A percentile compares a stretch with the other conserved stretches of the same genome.
These are phyloP conservation scores for Isichthys henryi DNA, from an alignment of 2,113 vertebrate species.

Conservation along the genomic window DNA sequence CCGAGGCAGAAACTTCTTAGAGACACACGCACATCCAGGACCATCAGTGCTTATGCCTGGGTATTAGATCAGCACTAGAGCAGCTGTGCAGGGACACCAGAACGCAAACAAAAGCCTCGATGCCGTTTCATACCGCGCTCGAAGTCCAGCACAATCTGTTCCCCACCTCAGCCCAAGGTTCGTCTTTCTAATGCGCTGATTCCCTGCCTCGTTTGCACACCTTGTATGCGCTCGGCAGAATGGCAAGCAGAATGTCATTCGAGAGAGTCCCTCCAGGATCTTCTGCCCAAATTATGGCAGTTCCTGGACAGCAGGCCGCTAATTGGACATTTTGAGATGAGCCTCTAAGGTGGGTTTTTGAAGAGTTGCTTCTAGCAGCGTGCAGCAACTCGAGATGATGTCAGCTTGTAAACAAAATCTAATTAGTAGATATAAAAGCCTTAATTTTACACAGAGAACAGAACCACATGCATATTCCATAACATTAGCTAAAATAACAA, in stretches of 20 bases:
- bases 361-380: neutral
- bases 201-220: neutral
- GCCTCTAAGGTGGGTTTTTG: neutral
- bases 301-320: neutral
- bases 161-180: neutral
- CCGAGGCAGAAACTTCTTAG: neutral
- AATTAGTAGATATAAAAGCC: neutral
- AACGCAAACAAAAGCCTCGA: neutral
- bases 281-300: neutral
- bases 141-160: neutral
- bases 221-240: neutral
- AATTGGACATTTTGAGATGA: neutral
- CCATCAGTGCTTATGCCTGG: neutral
- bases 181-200: neutral
- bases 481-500: neutral
- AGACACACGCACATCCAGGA: neutral
- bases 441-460: neutral
- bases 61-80: neutral
- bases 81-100: neutral
- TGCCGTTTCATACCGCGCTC: neutral
- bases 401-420: neutral
- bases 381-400: neutral
- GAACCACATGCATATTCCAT: neutral
- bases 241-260: neutral
- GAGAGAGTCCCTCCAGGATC: neutral